phyloP scores from a whole-genome alignment of 2,888 invertebrate species.

The Uropetala carovei region DNA sequence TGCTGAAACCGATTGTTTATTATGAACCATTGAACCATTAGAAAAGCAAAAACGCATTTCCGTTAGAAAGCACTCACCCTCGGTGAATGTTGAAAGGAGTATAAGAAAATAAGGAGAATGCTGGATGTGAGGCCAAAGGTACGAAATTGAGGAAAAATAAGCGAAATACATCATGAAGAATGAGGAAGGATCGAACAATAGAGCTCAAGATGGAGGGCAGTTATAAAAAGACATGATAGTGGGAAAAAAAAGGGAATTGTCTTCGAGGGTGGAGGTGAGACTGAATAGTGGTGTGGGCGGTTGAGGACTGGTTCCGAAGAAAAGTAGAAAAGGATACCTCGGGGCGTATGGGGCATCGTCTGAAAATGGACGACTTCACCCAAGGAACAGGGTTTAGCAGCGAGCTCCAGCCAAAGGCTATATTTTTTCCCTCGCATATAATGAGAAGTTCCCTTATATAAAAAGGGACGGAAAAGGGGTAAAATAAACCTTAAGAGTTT shows the following conservation, averaged over 20 bases:
- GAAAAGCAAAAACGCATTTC: too few species aligned
- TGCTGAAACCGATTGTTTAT: too few species aligned
- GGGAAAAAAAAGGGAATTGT: too few species aligned
- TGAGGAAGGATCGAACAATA: background rate
- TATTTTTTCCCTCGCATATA: conserved; percentile 10
- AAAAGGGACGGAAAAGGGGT: background rate
- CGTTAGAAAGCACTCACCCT: too few species aligned
- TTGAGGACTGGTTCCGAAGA: background rate
- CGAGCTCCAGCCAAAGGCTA: conserved; percentile 9
- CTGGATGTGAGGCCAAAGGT: too few species aligned
- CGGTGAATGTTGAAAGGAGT: too few species aligned
- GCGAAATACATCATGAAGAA: background rate
- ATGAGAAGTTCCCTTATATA: conserved; percentile 44
- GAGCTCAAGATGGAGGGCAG: background rate
- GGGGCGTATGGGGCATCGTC: background rate
- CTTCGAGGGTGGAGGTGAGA: background rate
- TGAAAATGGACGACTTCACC: background rate
- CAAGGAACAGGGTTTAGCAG: conserved; percentile 16
- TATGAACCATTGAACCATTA: too few species aligned
- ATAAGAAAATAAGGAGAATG: too few species aligned
- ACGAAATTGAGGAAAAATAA: background rate
- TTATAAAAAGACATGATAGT: too few species aligned
- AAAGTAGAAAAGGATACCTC: background rate
- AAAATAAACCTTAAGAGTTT: background rate
- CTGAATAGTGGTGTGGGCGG: conserved; percentile 21